Evolutionary conservation across 2,797 vertebrate species (phyloP).

Genomic region (Periophthalmus magnuspinnatus): DNA sequence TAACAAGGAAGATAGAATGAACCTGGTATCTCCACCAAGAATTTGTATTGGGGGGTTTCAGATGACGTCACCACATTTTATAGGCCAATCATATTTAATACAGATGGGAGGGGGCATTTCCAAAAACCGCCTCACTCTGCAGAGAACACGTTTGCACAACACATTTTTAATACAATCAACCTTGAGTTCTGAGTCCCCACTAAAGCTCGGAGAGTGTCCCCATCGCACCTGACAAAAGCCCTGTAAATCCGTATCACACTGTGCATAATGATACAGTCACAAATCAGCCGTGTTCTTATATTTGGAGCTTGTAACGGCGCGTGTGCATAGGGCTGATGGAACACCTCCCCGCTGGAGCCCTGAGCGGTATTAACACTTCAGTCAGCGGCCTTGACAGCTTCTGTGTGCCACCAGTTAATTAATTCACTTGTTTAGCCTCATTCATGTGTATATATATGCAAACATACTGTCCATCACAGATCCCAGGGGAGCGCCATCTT

Average conservation of each 20-base stretch:
- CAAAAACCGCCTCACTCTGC: too few relatives aligned
- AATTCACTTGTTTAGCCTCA: constrained; percentile 26
- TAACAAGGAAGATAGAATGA: too few relatives aligned
- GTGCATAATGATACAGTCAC: constrained; percentile 18
- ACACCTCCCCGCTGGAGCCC: constrained; percentile 9
- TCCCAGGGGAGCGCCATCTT: not conserved
- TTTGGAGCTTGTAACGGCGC: constrained; percentile 9
- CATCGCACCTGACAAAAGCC: not conserved
- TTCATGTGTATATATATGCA: constrained; percentile 26
- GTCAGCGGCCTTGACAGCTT: constrained; percentile 25
- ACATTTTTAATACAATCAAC: not conserved
- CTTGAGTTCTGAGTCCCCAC: constrained; percentile 5
- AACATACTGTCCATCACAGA: constrained; percentile 17
- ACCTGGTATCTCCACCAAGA: too few relatives aligned
- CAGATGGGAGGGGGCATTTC: too few relatives aligned
- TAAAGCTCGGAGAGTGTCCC: not conserved
- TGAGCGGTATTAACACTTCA: constrained; percentile 37
- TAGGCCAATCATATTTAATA: too few relatives aligned
- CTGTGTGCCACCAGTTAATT: constrained; percentile 40
- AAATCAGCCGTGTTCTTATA: constrained; percentile 4
- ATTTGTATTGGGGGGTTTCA: too few relatives aligned
- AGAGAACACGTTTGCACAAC: not conserved
- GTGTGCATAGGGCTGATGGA: constrained; percentile 8
- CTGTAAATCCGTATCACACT: constrained; percentile 5
- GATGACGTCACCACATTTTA: too few relatives aligned